A percentile compares a stretch with the other conserved stretches of the same genome.
Evolutionary conservation across 2,113 vertebrate genomes (phyloP).

Genomic region (Phaetusa simplex): DNA sequence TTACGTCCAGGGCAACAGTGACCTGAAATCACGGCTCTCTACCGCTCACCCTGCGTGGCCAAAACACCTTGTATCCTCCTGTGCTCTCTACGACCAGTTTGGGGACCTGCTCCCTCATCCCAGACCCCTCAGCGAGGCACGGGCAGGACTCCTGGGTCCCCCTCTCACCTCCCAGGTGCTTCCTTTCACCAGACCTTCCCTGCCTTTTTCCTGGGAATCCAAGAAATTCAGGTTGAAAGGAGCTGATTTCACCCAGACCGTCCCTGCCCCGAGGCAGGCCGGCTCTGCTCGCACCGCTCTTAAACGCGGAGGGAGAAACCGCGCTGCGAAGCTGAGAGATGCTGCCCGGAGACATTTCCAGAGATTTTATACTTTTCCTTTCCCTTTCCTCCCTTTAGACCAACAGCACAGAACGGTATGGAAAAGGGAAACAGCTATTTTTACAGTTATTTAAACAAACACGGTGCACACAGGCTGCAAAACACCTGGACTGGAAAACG

Average conservation of each 20-base stretch:
- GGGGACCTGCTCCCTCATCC: neutral
- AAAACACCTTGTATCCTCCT: neutral
- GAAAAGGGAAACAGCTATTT: neutral
- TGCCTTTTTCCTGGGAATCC: neutral
- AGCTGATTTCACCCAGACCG: neutral
- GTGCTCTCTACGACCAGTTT: neutral
- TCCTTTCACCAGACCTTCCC: neutral
- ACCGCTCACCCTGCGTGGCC: neutral
- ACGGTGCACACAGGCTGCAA: rapidly evolving
- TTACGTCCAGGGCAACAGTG: neutral
- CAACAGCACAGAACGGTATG: rapidly evolving
- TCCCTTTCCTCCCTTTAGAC: neutral
- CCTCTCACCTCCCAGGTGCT: neutral
- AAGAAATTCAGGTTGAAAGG: neutral
- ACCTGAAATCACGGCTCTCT: conserved; percentile 1
- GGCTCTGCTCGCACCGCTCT: neutral
- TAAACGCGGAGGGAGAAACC: neutral
- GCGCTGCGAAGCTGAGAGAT: rapidly evolving
- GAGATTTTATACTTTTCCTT: neutral
- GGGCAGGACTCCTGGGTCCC: neutral
- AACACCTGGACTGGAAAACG: neutral
- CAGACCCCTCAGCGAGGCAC: neutral
- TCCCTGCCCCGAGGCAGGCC: neutral
- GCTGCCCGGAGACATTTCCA: neutral
- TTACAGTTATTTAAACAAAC: neutral